Conservation (phyloP, 1,140 invertebrate species). For the Trachelipus rathkii region DNA sequence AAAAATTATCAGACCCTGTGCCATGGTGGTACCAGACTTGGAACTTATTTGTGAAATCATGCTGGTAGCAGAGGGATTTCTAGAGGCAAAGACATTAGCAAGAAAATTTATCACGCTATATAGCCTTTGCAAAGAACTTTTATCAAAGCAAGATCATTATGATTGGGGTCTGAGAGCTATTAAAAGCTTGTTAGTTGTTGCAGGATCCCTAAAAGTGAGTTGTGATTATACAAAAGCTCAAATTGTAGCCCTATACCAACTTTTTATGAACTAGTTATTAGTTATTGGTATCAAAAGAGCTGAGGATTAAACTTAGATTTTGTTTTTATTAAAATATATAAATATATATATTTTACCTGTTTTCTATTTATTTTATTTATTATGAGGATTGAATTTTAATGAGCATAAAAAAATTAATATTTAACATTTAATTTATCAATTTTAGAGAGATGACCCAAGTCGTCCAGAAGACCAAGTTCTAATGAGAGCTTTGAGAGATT, state of each 20-base stretch:
- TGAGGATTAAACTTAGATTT: too few relatives aligned
- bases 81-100: constrained; percentile 82
- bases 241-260: too few relatives aligned
- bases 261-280: too few relatives aligned
- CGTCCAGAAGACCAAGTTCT: constrained; percentile 93
- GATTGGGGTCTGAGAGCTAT: constrained; percentile 95
- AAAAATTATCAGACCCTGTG: constrained; percentile 72
- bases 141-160: constrained; percentile 96
- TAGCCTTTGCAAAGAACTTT: constrained; percentile 85
- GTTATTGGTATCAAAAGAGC: too few relatives aligned
- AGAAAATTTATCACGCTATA: constrained; percentile 97
- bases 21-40: constrained; percentile 97
- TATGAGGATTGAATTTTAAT: background rate
- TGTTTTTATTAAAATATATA: too few relatives aligned
- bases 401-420: too few relatives aligned
- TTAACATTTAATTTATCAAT: too few relatives aligned
- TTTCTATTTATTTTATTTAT: constrained; percentile 1
- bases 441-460: constrained; percentile 74
- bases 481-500: constrained; percentile 93
- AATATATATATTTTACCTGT: background rate
- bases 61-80: constrained; percentile 97
- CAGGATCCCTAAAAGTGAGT: too few relatives aligned
- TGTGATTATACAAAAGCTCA: too few relatives aligned
- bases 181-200: constrained; percentile 95
- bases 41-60: constrained; percentile 97